Percentiles rank a stretch among this genome's conserved stretches.
Conservation (phyloP, 2,113 vertebrate genomes). For the Cariama cristata region DNA sequence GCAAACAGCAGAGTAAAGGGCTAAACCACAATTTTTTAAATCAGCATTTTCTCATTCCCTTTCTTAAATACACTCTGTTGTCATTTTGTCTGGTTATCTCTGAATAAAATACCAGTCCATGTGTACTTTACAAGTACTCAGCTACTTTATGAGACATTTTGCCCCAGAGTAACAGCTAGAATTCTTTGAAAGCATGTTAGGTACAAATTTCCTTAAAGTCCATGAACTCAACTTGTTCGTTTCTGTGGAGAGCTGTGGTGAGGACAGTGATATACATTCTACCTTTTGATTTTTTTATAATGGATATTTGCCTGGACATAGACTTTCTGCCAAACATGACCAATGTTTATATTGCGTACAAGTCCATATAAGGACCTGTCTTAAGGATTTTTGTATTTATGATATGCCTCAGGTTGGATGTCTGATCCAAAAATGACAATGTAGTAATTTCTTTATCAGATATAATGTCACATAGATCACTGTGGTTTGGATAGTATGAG, state of each 20-base stretch:
- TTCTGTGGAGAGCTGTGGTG: not conserved
- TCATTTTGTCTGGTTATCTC: not conserved
- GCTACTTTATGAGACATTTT: not conserved
- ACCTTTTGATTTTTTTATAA: not conserved
- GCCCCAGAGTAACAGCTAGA: not conserved
- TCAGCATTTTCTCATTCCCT: not conserved
- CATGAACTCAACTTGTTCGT: not conserved
- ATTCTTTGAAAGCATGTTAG: not conserved
- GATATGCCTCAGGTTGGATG: not conserved
- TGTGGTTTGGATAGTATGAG: not conserved
- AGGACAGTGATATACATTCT: not conserved
- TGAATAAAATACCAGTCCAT: not conserved
- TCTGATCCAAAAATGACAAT: not conserved
- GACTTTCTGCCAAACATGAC: not conserved
- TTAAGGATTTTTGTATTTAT: not conserved
- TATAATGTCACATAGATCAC: not conserved
- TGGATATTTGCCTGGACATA: not conserved
- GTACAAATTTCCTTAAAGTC: not conserved
- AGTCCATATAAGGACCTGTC: conserved; percentile 9
- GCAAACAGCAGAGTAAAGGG: not conserved
- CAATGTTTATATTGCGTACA: not conserved
- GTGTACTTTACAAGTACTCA: not conserved
- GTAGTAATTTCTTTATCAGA: conserved; percentile 50
- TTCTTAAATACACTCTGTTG: not conserved
- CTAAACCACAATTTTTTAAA: not conserved